Evolutionary conservation across 2,113 vertebrate genomes (phyloP).

Genomic region (Nymphicus hollandicus): DNA sequence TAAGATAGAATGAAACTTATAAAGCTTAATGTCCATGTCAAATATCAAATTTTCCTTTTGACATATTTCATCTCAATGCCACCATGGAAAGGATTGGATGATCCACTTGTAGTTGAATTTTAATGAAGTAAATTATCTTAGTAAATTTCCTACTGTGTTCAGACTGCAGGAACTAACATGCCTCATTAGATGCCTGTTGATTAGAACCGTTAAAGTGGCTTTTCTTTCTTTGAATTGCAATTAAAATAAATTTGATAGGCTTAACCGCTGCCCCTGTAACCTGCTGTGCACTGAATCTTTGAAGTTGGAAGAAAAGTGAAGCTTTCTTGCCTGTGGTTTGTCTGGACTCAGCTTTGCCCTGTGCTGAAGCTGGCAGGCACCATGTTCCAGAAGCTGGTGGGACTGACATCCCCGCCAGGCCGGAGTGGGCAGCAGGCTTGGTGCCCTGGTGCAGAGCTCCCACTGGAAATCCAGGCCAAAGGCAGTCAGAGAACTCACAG

Average conservation of each 20-base stretch:
- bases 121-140: slow-evolving; percentile 71
- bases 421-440: background rate
- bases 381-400: accelerated
- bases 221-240: slow-evolving; percentile 70
- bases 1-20: slow-evolving; percentile 3
- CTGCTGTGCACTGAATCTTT: background rate
- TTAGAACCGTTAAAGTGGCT: slow-evolving; percentile 69
- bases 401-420: too few species aligned
- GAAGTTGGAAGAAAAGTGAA: background rate
- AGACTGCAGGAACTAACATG: slow-evolving; percentile 63
- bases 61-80: slow-evolving; percentile 1
- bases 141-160: slow-evolving; percentile 65
- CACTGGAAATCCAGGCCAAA: background rate
- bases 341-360: background rate
- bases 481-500: background rate
- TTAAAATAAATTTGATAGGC: slow-evolving; percentile 64
- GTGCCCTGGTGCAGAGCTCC: background rate
- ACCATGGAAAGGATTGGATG: slow-evolving; percentile 25
- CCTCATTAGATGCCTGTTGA: slow-evolving; percentile 74
- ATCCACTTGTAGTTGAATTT: slow-evolving; percentile 67
- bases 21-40: slow-evolving; percentile 7
- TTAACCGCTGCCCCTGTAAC: background rate
- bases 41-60: slow-evolving; percentile 17
- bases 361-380: background rate
- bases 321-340: background rate